Conservation (phyloP, 2,113 vertebrate genomes). For the Periophthalmodon schlosseri region DNA sequence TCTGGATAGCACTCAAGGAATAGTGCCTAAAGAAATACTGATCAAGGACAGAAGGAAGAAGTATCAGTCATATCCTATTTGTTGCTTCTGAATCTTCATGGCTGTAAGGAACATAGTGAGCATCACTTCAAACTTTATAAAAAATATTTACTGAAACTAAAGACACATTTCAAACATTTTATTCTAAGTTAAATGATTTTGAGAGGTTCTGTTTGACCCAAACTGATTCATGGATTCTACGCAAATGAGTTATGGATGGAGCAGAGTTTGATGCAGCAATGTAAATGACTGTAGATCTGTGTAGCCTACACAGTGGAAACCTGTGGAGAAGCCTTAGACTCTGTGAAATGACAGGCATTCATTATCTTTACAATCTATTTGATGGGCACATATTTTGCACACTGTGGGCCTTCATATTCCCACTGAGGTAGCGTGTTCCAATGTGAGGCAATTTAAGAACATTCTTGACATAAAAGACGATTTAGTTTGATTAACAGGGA, state of each 20-base stretch:
- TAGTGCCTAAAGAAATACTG: background rate
- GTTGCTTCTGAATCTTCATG: background rate
- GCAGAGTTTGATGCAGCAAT: background rate
- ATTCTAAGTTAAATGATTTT: background rate
- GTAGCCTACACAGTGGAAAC: background rate
- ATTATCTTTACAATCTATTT: background rate
- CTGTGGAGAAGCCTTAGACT: background rate
- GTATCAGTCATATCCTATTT: background rate
- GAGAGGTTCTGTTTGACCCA: background rate
- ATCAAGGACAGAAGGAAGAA: too few species aligned
- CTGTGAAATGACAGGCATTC: background rate
- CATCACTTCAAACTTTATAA: background rate
- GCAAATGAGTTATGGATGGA: conserved; percentile 2
- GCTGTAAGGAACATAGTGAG: background rate
- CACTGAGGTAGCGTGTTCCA: background rate
- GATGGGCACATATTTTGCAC: background rate
- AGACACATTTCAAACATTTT: background rate
- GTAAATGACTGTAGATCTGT: background rate
- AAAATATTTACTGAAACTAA: background rate
- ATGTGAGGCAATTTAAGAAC: background rate
- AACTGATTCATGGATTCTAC: background rate
- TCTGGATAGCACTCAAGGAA: background rate
- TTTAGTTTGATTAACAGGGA: background rate
- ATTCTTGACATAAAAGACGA: background rate
- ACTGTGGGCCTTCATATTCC: background rate